Evolutionary conservation across 2,888 invertebrate genomes (phyloP).

Genomic region (Colostygia pectinataria): DNA sequence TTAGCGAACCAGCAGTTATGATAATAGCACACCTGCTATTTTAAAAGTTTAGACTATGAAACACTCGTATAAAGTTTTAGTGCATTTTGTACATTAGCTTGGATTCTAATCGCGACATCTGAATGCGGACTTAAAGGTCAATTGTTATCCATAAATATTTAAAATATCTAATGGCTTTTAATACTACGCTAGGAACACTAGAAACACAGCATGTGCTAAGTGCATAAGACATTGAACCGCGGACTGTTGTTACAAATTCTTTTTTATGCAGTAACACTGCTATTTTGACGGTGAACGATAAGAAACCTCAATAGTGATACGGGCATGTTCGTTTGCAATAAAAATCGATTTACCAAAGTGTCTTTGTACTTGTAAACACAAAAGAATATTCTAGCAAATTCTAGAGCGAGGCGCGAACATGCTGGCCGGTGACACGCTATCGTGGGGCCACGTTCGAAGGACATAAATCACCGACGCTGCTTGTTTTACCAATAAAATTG

Average conservation of each 20-base stretch:
- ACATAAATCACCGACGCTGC: slow-evolving; percentile 74
- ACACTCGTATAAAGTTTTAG: slow-evolving; percentile 35
- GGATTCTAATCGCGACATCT: slow-evolving; percentile 58
- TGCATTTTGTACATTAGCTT: slow-evolving; percentile 42
- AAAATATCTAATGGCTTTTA: slow-evolving; percentile 17
- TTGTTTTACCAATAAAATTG: slow-evolving; percentile 81
- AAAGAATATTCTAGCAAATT: slow-evolving; percentile 74
- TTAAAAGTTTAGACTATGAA: slow-evolving; percentile 35
- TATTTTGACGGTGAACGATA: slow-evolving; percentile 27
- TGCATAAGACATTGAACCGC: slow-evolving; percentile 30
- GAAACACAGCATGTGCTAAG: slow-evolving; percentile 7
- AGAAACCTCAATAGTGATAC: slow-evolving; percentile 20
- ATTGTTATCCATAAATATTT: slow-evolving; percentile 20
- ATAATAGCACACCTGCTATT: slow-evolving; percentile 54
- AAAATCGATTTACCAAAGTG: slow-evolving; percentile 38
- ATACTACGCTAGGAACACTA: slow-evolving; percentile 8
- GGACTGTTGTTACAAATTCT: slow-evolving; percentile 14
- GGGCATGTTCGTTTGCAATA: slow-evolving; percentile 16
- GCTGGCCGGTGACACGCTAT: slow-evolving; percentile 71
- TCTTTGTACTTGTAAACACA: slow-evolving; percentile 61
- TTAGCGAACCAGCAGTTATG: slow-evolving; percentile 47
- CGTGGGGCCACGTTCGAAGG: slow-evolving; percentile 68
- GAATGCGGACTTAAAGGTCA: slow-evolving; percentile 45
- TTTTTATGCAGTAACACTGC: not conserved
- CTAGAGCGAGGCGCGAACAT: slow-evolving; percentile 73